Base-by-base conservation (phyloP, 2,888 invertebrate species). In the Pocota personata region DNA sequence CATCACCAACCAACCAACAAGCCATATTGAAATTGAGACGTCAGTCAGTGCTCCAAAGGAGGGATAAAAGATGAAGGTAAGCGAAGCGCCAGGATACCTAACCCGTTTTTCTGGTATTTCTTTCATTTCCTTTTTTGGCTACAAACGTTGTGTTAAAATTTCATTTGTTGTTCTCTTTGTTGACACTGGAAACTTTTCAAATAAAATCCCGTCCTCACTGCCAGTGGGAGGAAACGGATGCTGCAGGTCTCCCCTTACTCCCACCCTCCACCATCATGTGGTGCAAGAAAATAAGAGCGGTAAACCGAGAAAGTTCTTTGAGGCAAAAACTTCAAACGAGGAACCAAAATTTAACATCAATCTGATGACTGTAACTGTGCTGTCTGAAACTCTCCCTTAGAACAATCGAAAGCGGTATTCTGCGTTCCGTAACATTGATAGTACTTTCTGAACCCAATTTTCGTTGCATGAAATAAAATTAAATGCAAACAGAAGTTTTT, bases 1-100 rank as follows among this genome's bases (percentile, higher is more conserved):
- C 16, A 60, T 48, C 60, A 55, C 16, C 50, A 58, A 58, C 27
- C 50, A 73, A 57, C 67, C 60, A 79, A 62, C 79, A 71, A 75
- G 71, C 76, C 71, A 72, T 77, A 82, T 86, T 86, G 86, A 86
- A 86, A 86, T 86, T 86, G 86, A 86, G 82, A 82, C 77, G 82
- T 86, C 86, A 86, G 82, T 82, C 82, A 86, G 76, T 55, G 30
- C 30, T 57, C 58, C 48, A 27, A 40, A 14, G 57, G n/a, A n/a
- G n/a, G n/a, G 57, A 79, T 37, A 72, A 66, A 76, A 82, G 77
- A 86, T 72, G 72, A 72, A 72, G 86, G 82, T 82, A 66, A 71
- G 60, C 76, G 55, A 66, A 71, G 60, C 76, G 55, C 16, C 37
- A 76, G 77, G 62, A 76, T 62, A 55, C 32, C 55, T 60, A 79